phyloP scores from a whole-genome alignment of 1,140 invertebrate species.

The Achroia grisella region DNA sequence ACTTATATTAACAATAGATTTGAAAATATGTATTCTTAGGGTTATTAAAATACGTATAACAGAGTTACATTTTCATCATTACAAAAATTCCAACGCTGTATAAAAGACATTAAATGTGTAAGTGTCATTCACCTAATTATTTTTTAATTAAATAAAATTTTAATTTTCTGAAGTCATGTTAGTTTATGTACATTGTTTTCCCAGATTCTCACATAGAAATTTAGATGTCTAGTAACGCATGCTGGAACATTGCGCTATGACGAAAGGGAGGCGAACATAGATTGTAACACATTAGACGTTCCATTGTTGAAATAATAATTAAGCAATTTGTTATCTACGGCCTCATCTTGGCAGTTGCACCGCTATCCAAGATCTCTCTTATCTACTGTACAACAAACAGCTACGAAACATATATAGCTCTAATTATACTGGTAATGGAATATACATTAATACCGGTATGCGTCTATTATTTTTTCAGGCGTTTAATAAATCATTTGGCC shows the following conservation, averaged over 20 bases:
- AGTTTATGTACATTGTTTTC: too few relatives aligned
- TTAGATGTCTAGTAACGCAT: too few relatives aligned
- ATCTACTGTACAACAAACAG: background rate
- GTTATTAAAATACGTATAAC: too few relatives aligned
- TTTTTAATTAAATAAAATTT: too few relatives aligned
- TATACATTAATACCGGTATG: background rate
- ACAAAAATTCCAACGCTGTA: too few relatives aligned
- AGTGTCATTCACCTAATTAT: too few relatives aligned
- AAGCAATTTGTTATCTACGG: conserved; percentile 47
- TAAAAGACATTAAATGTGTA: too few relatives aligned
- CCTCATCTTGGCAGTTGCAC: conserved; percentile 26
- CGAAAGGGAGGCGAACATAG: conserved; percentile 4
- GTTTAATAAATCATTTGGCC: conserved; percentile 3
- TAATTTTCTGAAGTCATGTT: too few relatives aligned
- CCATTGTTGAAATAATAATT: conserved; percentile 54
- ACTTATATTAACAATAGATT: too few relatives aligned
- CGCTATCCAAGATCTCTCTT: background rate
- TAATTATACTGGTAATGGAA: background rate
- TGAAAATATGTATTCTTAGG: too few relatives aligned
- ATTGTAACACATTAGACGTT: conserved; percentile 22
- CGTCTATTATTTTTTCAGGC: background rate
- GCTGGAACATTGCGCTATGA: conserved; percentile 8
- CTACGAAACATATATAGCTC: background rate
- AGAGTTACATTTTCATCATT: too few relatives aligned
- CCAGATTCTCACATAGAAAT: too few relatives aligned